phyloP scores from a whole-genome alignment of 2,888 invertebrate genomes.

The Tetranychus truncatus region DNA sequence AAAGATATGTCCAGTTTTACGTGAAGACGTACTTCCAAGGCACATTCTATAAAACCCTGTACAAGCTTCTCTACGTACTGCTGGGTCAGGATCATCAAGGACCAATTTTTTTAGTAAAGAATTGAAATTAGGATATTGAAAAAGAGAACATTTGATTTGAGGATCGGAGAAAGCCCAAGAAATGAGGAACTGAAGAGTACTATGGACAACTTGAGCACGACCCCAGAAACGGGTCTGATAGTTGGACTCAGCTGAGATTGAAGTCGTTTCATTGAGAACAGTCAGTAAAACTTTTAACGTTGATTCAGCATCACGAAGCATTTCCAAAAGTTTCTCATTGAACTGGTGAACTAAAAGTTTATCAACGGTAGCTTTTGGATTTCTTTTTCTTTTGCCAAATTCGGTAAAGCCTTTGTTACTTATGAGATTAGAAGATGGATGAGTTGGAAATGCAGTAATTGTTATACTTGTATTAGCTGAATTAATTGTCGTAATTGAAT shows the following conservation, averaged over 20 bases:
- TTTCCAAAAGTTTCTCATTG: constrained; percentile 49
- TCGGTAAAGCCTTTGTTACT: neutral
- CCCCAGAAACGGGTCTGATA: constrained; percentile 86
- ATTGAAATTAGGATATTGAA: constrained; percentile 49
- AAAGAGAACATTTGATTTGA: constrained; percentile 53
- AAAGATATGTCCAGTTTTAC: constrained; percentile 33
- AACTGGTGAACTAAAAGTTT: constrained; percentile 50
- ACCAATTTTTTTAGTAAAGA: constrained; percentile 64
- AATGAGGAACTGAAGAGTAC: constrained; percentile 73
- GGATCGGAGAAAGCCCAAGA: constrained; percentile 78
- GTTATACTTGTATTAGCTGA: constrained; percentile 7
- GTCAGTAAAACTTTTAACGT: constrained; percentile 66
- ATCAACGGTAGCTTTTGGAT: constrained; percentile 39
- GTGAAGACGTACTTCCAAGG: constrained; percentile 40
- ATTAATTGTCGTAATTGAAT: constrained; percentile 22
- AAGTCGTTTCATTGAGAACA: constrained; percentile 66
- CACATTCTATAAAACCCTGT: constrained; percentile 76
- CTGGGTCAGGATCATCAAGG: constrained; percentile 76
- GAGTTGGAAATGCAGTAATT: neutral
- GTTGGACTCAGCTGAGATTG: constrained; percentile 52
- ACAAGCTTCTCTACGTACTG: constrained; percentile 73
- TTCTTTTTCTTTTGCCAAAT: constrained; percentile 28
- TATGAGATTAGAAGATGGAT: neutral
- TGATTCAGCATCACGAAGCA: constrained; percentile 57
- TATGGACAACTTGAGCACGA: constrained; percentile 73